These are phyloP conservation scores for Battus philenor DNA, from an alignment of 1,140 invertebrate genomes.

Conservation along the genomic window DNA sequence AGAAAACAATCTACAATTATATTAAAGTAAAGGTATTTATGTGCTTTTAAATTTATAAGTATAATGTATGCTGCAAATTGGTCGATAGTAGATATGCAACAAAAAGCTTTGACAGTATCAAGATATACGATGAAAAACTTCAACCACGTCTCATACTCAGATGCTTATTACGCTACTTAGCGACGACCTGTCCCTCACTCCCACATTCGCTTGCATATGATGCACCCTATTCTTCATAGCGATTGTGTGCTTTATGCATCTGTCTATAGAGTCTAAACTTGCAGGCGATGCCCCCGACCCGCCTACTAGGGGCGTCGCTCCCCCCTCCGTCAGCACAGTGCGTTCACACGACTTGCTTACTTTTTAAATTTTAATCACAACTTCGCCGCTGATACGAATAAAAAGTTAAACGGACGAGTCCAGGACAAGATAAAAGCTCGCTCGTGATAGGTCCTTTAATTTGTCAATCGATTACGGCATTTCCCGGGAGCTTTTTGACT, in stretches of 20 bases:
- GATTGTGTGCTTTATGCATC: constrained; percentile 18
- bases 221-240: constrained; percentile 26
- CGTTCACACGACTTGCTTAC: constrained; percentile 66
- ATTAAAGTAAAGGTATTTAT: too few species aligned
- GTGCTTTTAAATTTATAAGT: too few species aligned
- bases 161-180: constrained; percentile 65
- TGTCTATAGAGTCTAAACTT: constrained; percentile 27
- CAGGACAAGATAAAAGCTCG: constrained; percentile 27
- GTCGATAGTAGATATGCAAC: background rate
- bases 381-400: constrained; percentile 53
- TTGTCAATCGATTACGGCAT: constrained; percentile 14
- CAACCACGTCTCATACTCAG: constrained; percentile 38
- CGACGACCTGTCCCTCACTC: constrained; percentile 46
- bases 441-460: constrained; percentile 14
- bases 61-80: too few species aligned
- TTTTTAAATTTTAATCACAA: constrained; percentile 68
- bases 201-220: constrained; percentile 51
- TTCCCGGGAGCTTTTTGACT: too few species aligned
- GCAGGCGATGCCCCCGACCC: constrained; percentile 33
- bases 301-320: constrained; percentile 65
- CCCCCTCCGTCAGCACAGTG: constrained; percentile 54
- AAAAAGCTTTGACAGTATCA: constrained; percentile 9
- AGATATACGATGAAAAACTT: constrained; percentile 38
- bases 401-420: constrained; percentile 47
- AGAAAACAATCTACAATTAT: too few species aligned